These are phyloP conservation scores for Brachyptera putata DNA, from an alignment of 2,888 invertebrate genomes.

Conservation along the genomic window DNA sequence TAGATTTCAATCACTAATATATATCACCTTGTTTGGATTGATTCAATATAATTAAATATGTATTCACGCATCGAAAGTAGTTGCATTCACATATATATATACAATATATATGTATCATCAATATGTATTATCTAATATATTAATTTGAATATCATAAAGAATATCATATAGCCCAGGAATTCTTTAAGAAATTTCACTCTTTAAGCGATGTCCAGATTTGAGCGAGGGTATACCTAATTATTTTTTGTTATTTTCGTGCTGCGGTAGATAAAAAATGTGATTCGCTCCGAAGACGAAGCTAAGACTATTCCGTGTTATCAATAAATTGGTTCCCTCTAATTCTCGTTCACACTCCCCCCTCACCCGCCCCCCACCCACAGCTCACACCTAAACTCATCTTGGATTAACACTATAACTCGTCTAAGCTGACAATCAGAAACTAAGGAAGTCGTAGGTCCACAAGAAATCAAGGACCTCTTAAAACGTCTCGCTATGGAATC, in stretches of 20 bases:
- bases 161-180: no score
- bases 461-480: not conserved
- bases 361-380: not conserved
- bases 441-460: not conserved
- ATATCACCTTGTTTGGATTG: no score
- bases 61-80: no score
- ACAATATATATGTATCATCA: no score
- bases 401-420: conserved; percentile 32
- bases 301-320: conserved; percentile 8
- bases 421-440: conserved; percentile 30
- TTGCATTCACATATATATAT: no score
- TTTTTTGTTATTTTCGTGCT: conserved; percentile 8
- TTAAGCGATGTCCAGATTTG: no score
- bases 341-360: no score
- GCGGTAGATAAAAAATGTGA: not conserved
- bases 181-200: no score
- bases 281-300: not conserved
- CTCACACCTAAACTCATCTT: conserved; percentile 16
- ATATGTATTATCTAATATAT: no score
- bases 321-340: conserved; percentile 7
- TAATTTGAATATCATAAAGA: no score
- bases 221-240: conserved; percentile 5
- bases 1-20: no score
- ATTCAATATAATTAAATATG: no score
- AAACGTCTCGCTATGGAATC: not conserved